phyloP scores from a whole-genome alignment of 2,888 invertebrate genomes.

The Pharmacophagus antenor region DNA sequence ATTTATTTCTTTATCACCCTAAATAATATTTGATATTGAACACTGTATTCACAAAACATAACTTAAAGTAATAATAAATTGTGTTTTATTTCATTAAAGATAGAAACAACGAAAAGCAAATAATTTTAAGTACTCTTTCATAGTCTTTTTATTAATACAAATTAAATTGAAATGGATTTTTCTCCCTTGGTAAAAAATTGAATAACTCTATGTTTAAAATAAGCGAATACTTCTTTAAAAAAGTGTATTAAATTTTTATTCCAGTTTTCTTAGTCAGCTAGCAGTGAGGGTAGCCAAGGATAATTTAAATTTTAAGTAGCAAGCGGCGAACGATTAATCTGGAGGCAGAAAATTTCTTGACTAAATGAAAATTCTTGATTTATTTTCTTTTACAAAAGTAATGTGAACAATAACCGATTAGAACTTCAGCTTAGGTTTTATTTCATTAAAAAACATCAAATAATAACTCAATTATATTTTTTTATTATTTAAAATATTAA shows the following conservation, averaged over 20 bases:
- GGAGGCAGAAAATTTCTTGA: constrained; percentile 14
- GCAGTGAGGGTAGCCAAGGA: constrained; percentile 9
- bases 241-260: constrained; percentile 25
- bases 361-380: constrained; percentile 24
- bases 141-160: too few relatives aligned
- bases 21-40: not conserved
- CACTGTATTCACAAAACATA: not conserved
- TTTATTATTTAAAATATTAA: too few relatives aligned
- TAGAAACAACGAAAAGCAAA: too few relatives aligned
- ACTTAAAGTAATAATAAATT: too few relatives aligned
- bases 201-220: constrained; percentile 4
- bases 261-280: constrained; percentile 10
- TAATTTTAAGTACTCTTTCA: too few relatives aligned
- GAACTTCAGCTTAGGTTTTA: too few relatives aligned
- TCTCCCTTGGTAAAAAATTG: not conserved
- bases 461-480: too few relatives aligned
- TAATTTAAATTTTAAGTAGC: constrained; percentile 27
- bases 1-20: constrained; percentile 26
- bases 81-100: too few relatives aligned
- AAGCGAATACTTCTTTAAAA: constrained; percentile 11
- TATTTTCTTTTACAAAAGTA: constrained; percentile 5
- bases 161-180: not conserved
- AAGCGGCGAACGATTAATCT: constrained; percentile 16
- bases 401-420: too few relatives aligned
- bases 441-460: too few relatives aligned